Evolutionary conservation across 2,113 vertebrate species (phyloP), one percentile per base, ranked within the genome.

Genomic region (Narcine bancroftii): DNA sequence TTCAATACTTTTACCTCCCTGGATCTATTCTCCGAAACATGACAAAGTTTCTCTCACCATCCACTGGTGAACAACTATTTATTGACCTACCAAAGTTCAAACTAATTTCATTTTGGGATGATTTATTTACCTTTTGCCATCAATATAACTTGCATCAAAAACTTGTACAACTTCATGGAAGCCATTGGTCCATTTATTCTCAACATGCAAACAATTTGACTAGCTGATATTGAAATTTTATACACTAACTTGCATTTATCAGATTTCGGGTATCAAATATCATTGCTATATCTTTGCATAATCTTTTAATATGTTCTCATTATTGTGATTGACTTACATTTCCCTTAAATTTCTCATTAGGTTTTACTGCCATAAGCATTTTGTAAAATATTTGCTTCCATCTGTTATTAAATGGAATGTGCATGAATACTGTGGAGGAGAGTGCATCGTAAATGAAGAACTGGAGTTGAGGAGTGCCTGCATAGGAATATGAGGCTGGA

Each of bases 241-340:
- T 79, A 26, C 76, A 79, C 19, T 47, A 76, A 81, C 77, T 75
- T 81, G 47, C 77, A 81, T 81, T 81, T 24, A 81, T 53, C 47
- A 81, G 53, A n/a, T n/a, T n/a, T n/a, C n/a, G n/a, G n/a, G n/a
- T 47, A 79, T 81, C 9, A 81, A 81, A 81, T 47, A 53, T 81
- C 13, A 81, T 6, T 45, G 17, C 77, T 50, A 7, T 81, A 7
- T 39, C 73, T 76, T 42, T 39, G n/a, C n/a, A 17, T 15, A 76
- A 39, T 15, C 36, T 39, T 76, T 36, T 39, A 76, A 76, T 76
- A 39, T 76, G 72, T 17, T 15, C 36, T 42, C 6, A 39, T 39
- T 39, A 3, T 77, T 77, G 19, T 77, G 75, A 77, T 77, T 24
- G 2, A 21, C 24, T 15, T 10, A 6, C 45, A 45, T 79, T 47